Evolutionary conservation across 1,140 invertebrate species (phyloP).

Genomic region (Nephotettix cincticeps): DNA sequence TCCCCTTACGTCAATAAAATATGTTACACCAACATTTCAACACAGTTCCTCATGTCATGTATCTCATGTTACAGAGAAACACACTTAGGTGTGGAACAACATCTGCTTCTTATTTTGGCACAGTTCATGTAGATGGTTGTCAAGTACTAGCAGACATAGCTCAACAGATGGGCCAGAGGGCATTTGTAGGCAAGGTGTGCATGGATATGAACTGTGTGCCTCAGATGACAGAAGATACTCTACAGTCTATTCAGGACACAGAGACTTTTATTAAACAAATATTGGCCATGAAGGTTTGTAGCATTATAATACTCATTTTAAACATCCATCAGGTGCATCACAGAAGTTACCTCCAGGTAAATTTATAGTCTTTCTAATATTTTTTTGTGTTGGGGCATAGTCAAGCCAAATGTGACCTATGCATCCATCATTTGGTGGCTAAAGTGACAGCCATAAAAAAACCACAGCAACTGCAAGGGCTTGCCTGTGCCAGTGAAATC

Average conservation of each 20-base stretch:
- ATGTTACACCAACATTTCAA: no score
- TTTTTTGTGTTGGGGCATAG: constrained; percentile 54
- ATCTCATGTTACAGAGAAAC: constrained; percentile 30
- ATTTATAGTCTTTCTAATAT: no score
- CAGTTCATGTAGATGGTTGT: constrained; percentile 72
- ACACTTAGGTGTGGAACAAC: constrained; percentile 74
- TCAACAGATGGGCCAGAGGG: constrained; percentile 70
- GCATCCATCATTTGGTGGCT: not conserved
- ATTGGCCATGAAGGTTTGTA: no score
- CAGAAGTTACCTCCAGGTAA: no score
- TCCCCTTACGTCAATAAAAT: no score
- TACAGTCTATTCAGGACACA: constrained; percentile 59
- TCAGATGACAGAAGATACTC: constrained; percentile 59
- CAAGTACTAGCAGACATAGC: constrained; percentile 67
- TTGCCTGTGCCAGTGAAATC: no score
- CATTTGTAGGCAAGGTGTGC: constrained; percentile 86
- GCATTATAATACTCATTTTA: no score
- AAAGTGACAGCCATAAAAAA: no score
- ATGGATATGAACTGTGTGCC: constrained; percentile 68
- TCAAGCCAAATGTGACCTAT: not conserved
- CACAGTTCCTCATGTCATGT: no score
- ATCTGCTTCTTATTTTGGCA: constrained; percentile 84
- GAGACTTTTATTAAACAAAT: constrained; percentile 67
- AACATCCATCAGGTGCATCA: no score
- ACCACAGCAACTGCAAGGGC: no score